Conservation (phyloP, 1,140 invertebrate genomes). For the Zaprionus capensis region DNA sequence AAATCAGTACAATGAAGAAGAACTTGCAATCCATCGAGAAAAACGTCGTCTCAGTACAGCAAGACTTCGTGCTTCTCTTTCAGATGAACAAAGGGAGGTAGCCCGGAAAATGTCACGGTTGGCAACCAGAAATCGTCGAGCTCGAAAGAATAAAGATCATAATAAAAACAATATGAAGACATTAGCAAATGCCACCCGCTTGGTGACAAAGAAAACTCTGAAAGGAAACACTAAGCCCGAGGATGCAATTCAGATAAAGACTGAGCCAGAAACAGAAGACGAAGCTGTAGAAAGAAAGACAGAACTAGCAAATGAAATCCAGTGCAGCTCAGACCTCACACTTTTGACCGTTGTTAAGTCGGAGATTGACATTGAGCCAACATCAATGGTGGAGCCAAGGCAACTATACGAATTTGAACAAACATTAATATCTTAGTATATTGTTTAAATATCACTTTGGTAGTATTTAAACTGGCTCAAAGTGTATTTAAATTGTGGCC, state of each 20-base stretch:
- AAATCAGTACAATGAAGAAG: not conserved
- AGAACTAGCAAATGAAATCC: not conserved
- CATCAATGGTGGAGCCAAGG: not conserved
- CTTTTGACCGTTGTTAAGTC: not conserved
- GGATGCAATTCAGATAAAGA: not conserved
- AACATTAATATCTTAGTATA: not conserved
- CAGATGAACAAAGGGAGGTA: not conserved
- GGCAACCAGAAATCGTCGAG: not conserved
- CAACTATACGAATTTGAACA: conserved; percentile 1
- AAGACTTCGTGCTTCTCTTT: not conserved
- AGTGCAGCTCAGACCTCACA: not conserved
- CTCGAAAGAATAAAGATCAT: not conserved
- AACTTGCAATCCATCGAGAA: not conserved
- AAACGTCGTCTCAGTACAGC: not conserved
- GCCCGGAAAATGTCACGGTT: not conserved
- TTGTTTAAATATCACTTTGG: not conserved
- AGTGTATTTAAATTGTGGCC: not conserved
- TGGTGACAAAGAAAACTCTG: not conserved
- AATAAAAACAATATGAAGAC: not conserved
- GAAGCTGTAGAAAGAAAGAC: not conserved
- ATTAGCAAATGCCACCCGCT: not conserved
- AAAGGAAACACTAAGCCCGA: not conserved
- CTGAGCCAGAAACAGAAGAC: not conserved
- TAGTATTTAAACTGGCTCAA: not conserved
- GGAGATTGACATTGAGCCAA: not conserved